phyloP scores from a whole-genome alignment of 2,888 invertebrate genomes.

The Hylaea fasciaria region DNA sequence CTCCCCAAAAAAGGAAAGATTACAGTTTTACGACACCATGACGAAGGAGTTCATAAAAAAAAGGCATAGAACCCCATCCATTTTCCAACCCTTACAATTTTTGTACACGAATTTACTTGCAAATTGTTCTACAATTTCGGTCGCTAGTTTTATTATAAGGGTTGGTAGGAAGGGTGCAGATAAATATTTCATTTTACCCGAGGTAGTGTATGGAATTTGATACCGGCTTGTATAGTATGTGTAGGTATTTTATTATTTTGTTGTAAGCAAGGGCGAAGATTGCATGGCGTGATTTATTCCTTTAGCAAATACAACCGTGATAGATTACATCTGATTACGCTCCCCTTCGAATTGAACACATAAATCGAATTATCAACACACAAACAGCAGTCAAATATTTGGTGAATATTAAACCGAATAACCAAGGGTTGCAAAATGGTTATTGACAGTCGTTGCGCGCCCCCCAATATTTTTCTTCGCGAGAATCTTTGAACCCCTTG shows the following conservation, averaged over 20 bases:
- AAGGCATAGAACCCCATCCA: constrained; percentile 23
- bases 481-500: constrained; percentile 43
- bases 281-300: neutral
- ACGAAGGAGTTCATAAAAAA: constrained; percentile 33
- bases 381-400: constrained; percentile 42
- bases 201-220: constrained; percentile 12
- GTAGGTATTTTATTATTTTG: constrained; percentile 10
- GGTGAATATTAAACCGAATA: constrained; percentile 45
- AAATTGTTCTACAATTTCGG: constrained; percentile 34
- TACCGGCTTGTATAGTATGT: neutral
- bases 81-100: constrained; percentile 28
- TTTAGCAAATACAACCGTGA: neutral
- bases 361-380: constrained; percentile 26
- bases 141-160: constrained; percentile 33
- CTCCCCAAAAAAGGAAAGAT: constrained; percentile 24
- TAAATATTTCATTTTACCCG: constrained; percentile 30
- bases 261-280: constrained; percentile 9
- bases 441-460: constrained; percentile 54
- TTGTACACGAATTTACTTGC: constrained; percentile 30
- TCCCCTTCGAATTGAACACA: constrained; percentile 4
- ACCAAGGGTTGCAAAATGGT: constrained; percentile 49
- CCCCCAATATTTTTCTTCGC: constrained; percentile 54
- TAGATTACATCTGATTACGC: neutral
- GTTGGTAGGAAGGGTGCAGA: constrained; percentile 30
- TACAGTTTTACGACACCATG: constrained; percentile 25